Evolutionary conservation across 1,140 invertebrate genomes (phyloP), one percentile per base, ranked within the genome.

Genomic region (Meloidogyne floridensis): DNA sequence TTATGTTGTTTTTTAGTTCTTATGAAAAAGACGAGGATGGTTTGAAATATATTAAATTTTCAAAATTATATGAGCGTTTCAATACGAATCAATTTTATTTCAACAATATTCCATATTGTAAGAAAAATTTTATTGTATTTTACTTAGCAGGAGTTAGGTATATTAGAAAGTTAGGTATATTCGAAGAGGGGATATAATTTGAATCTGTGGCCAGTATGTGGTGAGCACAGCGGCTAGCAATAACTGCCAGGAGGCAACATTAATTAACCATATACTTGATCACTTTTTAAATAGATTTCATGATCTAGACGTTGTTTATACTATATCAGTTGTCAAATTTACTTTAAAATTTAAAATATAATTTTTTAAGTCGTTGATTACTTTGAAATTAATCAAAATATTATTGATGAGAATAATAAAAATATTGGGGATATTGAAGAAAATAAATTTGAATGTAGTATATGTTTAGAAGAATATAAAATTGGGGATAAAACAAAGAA

Each of bases 71-170:
- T 18, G 8, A 65, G n/a, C 59, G 59, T 65, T 65, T n/a, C 5
- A 65, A 65, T 65, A 15, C 59, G n/a, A n/a, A n/a, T n/a, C 59
- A 65, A 65, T 65, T 65, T n/a, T 65, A 7, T 65, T 65, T 65
- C 7, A 65, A 65, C n/a, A n/a, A 65, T n/a, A 65, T 65, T 65
- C 59, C 59, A n/a, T 65, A 7, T 65, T 54, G 53, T 54, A 47
- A 5, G 47, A 0, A 47, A 47, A 47, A 4, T 47, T 47, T 47
- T 32, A 32, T 32, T 20, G 20, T 20, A 20, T 20, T 20, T 20
- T 20, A 20, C 20, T 20, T 20, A 20, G 20, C 20, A 20, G 20
- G 20, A 20, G 20, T 20, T 20, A 20, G 20, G 20, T 20, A 20
- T 20, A 20, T 20, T 20, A 20, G 20, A 20, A 20, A 20, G 20